Base-by-base conservation (phyloP, 2,113 vertebrate species). In the Empidonax alnorum region DNA sequence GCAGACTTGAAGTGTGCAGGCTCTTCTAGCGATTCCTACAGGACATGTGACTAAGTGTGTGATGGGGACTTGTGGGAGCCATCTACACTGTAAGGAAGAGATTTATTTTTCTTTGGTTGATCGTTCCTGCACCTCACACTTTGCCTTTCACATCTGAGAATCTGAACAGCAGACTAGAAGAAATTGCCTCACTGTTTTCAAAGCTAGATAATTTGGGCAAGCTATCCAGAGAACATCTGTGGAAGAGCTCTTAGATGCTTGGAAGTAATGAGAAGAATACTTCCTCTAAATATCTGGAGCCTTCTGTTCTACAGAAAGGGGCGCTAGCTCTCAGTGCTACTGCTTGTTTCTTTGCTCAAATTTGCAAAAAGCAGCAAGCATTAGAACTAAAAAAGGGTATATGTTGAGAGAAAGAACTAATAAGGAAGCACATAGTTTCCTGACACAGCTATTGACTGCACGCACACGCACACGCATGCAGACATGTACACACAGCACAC, bases 71-170 rank as follows among this genome's bases (percentile, higher is more conserved):
- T 25, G 2, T 85, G 84, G 68, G 39, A 88, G 59, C 62, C 39
- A 93, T 47, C 59, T 67, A 71, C 33, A n/a, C 31, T 63, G 12
- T 56, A 74, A 37, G n/a, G 75, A 78, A 87, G 33, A 69, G 46
- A 84, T 73, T 49, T 84, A 15, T 56, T 94, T 87, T 87, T 19
- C 19, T 88, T 77, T 55, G 47, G 44, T 49, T 76, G 44, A 73
- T 81, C 18, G 33, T 73, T 93, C 53, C 56, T 80, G 62, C 67
- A 89, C 62, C 63, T 93, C 83, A 63, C 37, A 61, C 44, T 65
- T 83, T 87, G 31, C 61, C 28, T 87, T 89, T 84, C 61, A 65
- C 6, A n/a, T 55, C 2, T 67, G 65, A 92, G 49, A 92, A 86
- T 72, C 37, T 27, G 62, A 91, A 58, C 14, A 75, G 75, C 56